These are phyloP conservation scores for Calidris pygmaea DNA, from an alignment of 2,113 vertebrate genomes.

Conservation along the genomic window DNA sequence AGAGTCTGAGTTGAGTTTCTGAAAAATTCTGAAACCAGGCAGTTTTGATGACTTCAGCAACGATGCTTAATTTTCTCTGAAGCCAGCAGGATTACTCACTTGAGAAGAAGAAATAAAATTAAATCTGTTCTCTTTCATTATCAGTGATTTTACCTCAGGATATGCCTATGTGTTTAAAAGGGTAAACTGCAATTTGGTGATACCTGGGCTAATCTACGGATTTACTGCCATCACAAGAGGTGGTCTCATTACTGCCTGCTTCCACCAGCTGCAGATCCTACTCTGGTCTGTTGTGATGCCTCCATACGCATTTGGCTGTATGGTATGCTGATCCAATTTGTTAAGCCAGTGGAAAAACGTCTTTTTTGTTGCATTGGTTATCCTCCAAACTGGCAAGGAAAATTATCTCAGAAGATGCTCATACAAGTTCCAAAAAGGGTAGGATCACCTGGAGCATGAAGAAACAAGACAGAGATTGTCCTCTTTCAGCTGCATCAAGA, in stretches of 20 bases:
- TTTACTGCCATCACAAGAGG: neutral
- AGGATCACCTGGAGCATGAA: neutral
- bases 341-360: neutral
- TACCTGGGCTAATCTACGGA: neutral
- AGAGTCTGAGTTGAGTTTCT: neutral
- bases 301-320: neutral
- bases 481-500: neutral
- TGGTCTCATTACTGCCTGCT: accelerated
- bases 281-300: neutral
- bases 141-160: neutral
- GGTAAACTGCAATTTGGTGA: neutral
- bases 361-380: neutral
- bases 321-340: neutral
- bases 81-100: neutral
- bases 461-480: neutral
- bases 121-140: neutral
- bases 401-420: neutral
- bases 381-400: neutral
- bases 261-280: neutral
- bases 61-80: neutral
- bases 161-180: neutral
- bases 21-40: neutral
- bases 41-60: neutral
- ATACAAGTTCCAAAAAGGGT: neutral
- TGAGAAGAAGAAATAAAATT: neutral